phyloP scores from a whole-genome alignment of 2,888 invertebrate genomes.

The Ormyrus pomaceus region DNA sequence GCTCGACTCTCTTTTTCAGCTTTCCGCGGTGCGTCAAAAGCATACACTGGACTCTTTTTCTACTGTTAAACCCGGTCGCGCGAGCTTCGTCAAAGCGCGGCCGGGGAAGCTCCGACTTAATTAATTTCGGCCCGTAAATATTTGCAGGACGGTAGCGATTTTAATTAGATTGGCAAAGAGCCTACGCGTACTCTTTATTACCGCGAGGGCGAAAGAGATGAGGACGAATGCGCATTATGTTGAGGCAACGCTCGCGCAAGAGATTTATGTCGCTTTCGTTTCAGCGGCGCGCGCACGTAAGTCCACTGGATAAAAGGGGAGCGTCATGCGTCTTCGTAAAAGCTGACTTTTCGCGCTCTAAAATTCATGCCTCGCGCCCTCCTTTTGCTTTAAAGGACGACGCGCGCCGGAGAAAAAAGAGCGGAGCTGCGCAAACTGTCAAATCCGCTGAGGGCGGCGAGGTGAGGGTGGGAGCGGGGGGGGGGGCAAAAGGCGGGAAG shows the following conservation, averaged over 20 bases:
- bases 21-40: neutral
- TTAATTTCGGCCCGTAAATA: conserved; percentile 41
- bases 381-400: conserved; percentile 5
- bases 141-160: conserved; percentile 52
- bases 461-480: too few relatives aligned
- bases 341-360: conserved; percentile 55
- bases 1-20: neutral
- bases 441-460: too few relatives aligned
- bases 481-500: too few relatives aligned
- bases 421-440: too few relatives aligned
- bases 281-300: conserved; percentile 46
- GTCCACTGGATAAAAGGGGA: conserved; percentile 56
- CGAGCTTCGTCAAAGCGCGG: conserved; percentile 27
- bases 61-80: conserved; percentile 38
- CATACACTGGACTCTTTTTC: neutral
- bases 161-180: conserved; percentile 40
- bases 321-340: conserved; percentile 56
- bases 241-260: conserved; percentile 34
- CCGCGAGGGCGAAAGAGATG: conserved; percentile 39
- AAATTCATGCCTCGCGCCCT: conserved; percentile 42
- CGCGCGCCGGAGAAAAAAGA: too few relatives aligned
- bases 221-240: conserved; percentile 55
- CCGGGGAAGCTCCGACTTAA: conserved; percentile 30
- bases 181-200: conserved; percentile 13
- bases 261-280: conserved; percentile 55